Conservation (phyloP, 2,888 invertebrate species). For the Trichogramma evanescens region DNA sequence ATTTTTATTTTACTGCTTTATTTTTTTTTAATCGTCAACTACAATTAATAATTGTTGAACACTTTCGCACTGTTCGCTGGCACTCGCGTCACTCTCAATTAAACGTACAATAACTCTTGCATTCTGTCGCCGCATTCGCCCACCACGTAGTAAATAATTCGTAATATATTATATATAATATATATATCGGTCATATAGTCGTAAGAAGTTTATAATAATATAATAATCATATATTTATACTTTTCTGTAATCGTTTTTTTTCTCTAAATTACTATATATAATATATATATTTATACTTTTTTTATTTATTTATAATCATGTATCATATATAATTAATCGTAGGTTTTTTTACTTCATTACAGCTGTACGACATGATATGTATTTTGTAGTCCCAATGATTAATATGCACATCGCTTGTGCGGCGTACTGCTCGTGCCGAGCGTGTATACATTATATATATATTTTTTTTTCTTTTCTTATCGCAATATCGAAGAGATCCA, state of each 20-base stretch:
- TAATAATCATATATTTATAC: conserved; percentile 20
- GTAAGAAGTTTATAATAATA: conserved; percentile 24
- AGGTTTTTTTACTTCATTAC: conserved; percentile 38
- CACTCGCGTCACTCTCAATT: no score
- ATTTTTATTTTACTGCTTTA: no score
- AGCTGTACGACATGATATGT: conserved; percentile 44
- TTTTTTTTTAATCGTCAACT: no score
- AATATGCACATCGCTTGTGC: conserved; percentile 46
- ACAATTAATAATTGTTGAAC: no score
- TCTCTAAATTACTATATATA: conserved; percentile 6
- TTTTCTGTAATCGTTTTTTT: conserved; percentile 23
- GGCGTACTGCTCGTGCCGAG: conserved; percentile 31
- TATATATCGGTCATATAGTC: conserved; percentile 20
- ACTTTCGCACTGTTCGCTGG: no score
- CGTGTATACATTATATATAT: no score
- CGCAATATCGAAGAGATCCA: no score
- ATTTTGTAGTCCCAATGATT: conserved; percentile 48
- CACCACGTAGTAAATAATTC: conserved; percentile 23
- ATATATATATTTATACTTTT: neutral
- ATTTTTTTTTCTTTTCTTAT: no score
- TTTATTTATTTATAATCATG: conserved; percentile 19
- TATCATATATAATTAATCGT: conserved; percentile 28
- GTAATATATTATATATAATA: conserved; percentile 23
- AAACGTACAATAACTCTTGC: neutral
- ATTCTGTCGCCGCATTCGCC: neutral